Percentiles rank a stretch among this genome's conserved stretches.
These are phyloP conservation scores for Brachyrhaphis roseni DNA, from an alignment of 2,797 vertebrate species.

Conservation along the genomic window DNA sequence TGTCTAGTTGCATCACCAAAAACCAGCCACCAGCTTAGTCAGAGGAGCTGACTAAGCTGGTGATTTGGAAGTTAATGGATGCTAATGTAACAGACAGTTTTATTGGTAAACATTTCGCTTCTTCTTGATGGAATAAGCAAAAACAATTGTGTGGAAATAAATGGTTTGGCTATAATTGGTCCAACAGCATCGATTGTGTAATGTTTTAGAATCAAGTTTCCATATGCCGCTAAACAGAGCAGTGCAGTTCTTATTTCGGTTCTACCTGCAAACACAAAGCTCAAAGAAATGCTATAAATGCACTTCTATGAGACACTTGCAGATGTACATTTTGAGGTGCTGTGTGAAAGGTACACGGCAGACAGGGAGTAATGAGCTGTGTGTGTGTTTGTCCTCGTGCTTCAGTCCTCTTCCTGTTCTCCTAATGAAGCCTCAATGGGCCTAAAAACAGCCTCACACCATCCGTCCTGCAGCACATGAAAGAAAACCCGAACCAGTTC, in stretches of 20 bases:
- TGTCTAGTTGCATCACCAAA: constrained; percentile 62
- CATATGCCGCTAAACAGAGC: not conserved
- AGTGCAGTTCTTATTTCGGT: constrained; percentile 30
- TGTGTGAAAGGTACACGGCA: constrained; percentile 77
- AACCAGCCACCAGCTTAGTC: constrained; percentile 68
- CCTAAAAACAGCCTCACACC: constrained; percentile 42
- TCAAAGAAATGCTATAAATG: constrained; percentile 56
- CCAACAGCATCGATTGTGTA: not conserved
- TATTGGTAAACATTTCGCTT: not conserved
- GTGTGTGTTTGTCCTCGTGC: constrained; percentile 69
- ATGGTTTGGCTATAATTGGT: not conserved
- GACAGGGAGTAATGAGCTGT: constrained; percentile 69
- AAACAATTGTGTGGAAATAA: not conserved
- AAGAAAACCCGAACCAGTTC: constrained; percentile 9
- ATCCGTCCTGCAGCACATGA: constrained; percentile 29
- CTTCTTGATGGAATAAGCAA: not conserved
- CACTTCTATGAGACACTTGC: constrained; percentile 36
- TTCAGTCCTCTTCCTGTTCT: constrained; percentile 72
- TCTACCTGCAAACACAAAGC: constrained; percentile 38
- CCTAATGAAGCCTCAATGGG: constrained; percentile 75
- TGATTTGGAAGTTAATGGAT: constrained; percentile 6
- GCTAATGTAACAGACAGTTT: not conserved
- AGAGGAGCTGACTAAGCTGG: constrained; percentile 29
- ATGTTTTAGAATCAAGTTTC: not conserved
- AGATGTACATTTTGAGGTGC: constrained; percentile 58